Conservation (phyloP, 2,888 invertebrate genomes). For the Peribatodes rhomboidaria region DNA sequence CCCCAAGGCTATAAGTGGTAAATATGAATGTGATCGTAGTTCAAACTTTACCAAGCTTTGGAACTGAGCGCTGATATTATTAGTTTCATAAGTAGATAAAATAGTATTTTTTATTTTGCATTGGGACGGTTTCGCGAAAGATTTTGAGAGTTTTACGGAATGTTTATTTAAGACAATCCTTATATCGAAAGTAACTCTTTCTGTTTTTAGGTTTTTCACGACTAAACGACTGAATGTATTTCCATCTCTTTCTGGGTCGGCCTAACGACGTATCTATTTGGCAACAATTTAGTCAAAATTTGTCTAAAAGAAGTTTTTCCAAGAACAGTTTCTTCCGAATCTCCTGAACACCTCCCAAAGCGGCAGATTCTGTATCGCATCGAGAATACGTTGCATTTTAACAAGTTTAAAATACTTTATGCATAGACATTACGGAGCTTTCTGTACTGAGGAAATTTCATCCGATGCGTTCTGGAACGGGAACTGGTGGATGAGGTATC, state of each 20-base stretch:
- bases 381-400: slow-evolving; percentile 82
- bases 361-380: slow-evolving; percentile 63
- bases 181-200: no score
- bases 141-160: no score
- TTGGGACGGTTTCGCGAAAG: not conserved
- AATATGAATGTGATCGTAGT: slow-evolving; percentile 25
- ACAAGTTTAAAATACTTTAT: slow-evolving; percentile 85
- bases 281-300: not conserved
- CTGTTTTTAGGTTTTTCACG: no score
- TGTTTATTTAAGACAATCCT: no score
- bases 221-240: no score
- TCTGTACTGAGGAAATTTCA: slow-evolving; percentile 63
- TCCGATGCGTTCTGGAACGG: slow-evolving; percentile 47
- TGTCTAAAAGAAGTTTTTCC: not conserved
- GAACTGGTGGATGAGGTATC: slow-evolving; percentile 42
- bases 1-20: slow-evolving; percentile 3
- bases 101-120: not conserved
- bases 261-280: no score
- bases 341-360: slow-evolving; percentile 64
- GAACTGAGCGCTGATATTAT: slow-evolving; percentile 3
- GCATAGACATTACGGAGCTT: slow-evolving; percentile 82
- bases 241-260: no score
- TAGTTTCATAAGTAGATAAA: not conserved
- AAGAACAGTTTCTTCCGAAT: slow-evolving; percentile 36
- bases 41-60: slow-evolving; percentile 10